Evolutionary conservation across 2,888 invertebrate species (phyloP), one percentile per base, ranked within the genome.

Genomic region (Drosophila fungiperda): DNA sequence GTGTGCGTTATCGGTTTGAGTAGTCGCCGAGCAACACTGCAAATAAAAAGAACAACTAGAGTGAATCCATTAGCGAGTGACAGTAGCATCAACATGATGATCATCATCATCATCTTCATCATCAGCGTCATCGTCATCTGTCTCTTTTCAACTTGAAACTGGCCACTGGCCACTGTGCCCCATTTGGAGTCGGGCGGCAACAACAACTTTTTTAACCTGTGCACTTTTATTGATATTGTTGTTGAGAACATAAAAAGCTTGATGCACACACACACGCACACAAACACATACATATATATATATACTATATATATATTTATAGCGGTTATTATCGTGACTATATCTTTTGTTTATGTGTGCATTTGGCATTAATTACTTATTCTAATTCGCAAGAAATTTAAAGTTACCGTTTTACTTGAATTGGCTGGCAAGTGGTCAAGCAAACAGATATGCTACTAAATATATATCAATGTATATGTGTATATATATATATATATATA

Each of bases 1-100:
- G 72, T 71, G 60, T 76, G 71, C 61, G 76, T 76, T 82, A 82
- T 85, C 85, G 64, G 69, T 57, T 71, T 61, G 64, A 64, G 63
- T 69, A 75, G 54, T 74, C 60, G 66, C 59, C 53, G 48, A 68
- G 57, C 52, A 79, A 81, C 74, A 68, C 79, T 71, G 80, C 82
- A 82, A 71, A 83, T 77, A 86, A 73, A 82, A 83, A 79, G 73
- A 82, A 77, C 68, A 79, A 82, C 65, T 85, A 86, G 86, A 88
- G 88, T 88, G 77, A 83, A 88, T 85, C 79, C 76, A 88, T 81
- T 77, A 79, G 59, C 40, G 58, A 54, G 63, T 71, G 71, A 79
- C 78, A 73, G 62, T 68, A 68, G 62, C 83, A 80, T 62, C 73
- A 49, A 17, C 40, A 29, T 29, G 17, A 38, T 38, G 61, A 59